Conservation (phyloP, 1,140 invertebrate species). For the Diabrotica virgifera region DNA sequence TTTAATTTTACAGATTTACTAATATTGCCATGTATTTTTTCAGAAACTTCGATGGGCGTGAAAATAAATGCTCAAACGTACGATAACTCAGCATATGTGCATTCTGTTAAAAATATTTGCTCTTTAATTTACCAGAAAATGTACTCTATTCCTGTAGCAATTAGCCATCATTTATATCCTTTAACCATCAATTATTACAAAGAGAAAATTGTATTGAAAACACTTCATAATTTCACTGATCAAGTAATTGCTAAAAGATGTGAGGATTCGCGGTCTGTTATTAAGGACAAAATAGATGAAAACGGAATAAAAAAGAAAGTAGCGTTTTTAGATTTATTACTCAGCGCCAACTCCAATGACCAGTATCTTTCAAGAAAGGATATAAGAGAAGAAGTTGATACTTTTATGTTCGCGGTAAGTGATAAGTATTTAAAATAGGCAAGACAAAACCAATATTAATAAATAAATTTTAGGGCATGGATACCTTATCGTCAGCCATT, state of each 20-base stretch:
- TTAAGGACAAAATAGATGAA: constrained; percentile 6
- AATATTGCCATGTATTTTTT: constrained; percentile 7
- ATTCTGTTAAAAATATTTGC: constrained; percentile 60
- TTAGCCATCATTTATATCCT: constrained; percentile 28
- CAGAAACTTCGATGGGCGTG: constrained; percentile 69
- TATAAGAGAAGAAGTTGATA: constrained; percentile 81
- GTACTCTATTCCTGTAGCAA: constrained; percentile 42
- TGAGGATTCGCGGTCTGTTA: constrained; percentile 34
- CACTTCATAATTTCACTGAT: constrained; percentile 67
- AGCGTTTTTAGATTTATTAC: constrained; percentile 75
- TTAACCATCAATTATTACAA: constrained; percentile 32
- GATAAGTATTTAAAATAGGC: too few relatives aligned
- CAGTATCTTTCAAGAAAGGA: constrained; percentile 58
- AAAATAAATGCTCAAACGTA: constrained; percentile 67
- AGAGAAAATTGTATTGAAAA: constrained; percentile 55
- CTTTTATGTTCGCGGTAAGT: constrained; percentile 77
- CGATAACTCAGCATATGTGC: constrained; percentile 68
- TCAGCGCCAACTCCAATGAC: constrained; percentile 58
- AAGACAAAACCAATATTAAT: too few relatives aligned
- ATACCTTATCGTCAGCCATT: background rate
- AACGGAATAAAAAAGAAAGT: constrained; percentile 54
- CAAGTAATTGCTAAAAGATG: constrained; percentile 53
- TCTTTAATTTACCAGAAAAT: constrained; percentile 46
- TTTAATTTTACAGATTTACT: too few relatives aligned
- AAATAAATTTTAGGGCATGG: background rate